Evolutionary conservation across 2,888 invertebrate genomes (phyloP).

Genomic region (Drosophila helvetica): DNA sequence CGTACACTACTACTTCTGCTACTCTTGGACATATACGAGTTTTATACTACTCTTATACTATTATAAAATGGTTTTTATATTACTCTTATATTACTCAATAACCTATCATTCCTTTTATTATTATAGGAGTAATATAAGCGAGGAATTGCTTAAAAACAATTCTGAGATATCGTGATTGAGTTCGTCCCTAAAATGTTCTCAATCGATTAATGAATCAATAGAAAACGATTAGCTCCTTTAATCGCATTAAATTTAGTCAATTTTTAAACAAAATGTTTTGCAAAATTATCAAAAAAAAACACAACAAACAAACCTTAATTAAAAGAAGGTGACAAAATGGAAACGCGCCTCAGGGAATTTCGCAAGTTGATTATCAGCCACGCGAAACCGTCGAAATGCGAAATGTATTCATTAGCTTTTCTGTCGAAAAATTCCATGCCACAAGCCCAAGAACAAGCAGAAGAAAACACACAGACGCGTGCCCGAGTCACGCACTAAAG

Average conservation of each 20-base stretch:
- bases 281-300: neutral
- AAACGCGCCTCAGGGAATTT: neutral
- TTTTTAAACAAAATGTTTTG: neutral
- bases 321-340: neutral
- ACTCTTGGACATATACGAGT: no score
- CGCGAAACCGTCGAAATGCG: constrained; percentile 13
- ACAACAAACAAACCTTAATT: neutral
- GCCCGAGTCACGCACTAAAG: constrained; percentile 5
- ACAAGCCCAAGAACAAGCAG: neutral
- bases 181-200: no score
- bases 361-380: neutral
- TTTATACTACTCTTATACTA: no score
- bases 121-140: no score
- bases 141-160: no score
- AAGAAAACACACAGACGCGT: neutral
- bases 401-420: constrained; percentile 1
- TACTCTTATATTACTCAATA: no score
- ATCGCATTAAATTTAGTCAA: neutral
- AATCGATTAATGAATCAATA: neutral
- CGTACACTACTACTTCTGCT: no score
- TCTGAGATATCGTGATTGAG: no score
- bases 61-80: no score
- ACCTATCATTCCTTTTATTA: no score
- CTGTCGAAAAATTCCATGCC: constrained; percentile 1
- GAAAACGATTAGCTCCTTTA: neutral